Percentiles rank a stretch among this genome's conserved stretches.
These are phyloP conservation scores for Drosophila pseudotalamancana DNA, from an alignment of 2,888 invertebrate genomes.

Conservation along the genomic window DNA sequence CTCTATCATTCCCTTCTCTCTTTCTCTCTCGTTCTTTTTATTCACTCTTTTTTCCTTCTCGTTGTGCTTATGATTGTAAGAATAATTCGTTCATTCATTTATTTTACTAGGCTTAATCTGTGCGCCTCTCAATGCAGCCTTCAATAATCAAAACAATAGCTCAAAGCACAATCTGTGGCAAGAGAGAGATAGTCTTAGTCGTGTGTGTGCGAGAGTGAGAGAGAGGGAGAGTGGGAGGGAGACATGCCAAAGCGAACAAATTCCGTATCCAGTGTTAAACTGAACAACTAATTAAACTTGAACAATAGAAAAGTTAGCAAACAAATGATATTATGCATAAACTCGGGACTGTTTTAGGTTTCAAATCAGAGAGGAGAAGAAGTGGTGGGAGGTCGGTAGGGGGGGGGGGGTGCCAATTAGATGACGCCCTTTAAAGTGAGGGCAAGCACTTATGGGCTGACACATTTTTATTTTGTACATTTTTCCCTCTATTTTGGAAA, in stretches of 20 bases:
- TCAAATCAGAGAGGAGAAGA: too few relatives aligned
- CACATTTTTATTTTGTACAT: slow-evolving; percentile 47
- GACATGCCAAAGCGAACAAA: slow-evolving; percentile 8
- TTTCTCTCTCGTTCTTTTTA: neutral
- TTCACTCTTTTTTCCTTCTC: neutral
- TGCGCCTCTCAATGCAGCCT: slow-evolving; percentile 32
- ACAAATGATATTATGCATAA: slow-evolving; percentile 64
- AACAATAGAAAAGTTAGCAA: slow-evolving; percentile 76
- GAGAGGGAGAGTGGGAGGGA: neutral
- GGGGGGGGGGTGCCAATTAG: slow-evolving; percentile 28
- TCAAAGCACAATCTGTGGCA: slow-evolving; percentile 7
- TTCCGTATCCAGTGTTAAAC: slow-evolving; percentile 27
- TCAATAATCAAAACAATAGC: slow-evolving; percentile 59
- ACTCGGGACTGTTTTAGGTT: slow-evolving; percentile 35
- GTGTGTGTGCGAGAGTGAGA: neutral
- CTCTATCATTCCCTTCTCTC: neutral
- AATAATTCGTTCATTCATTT: slow-evolving; percentile 27
- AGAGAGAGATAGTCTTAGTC: slow-evolving; percentile 7
- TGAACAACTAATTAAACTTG: slow-evolving; percentile 75
- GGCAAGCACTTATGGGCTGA: slow-evolving; percentile 35
- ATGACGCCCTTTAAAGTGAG: slow-evolving; percentile 37
- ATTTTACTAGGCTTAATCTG: slow-evolving; percentile 20
- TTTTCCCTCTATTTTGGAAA: slow-evolving; percentile 51
- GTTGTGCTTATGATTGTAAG: neutral
- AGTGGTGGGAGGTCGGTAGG: slow-evolving; percentile 16